phyloP scores from a whole-genome alignment of 2,888 invertebrate genomes.

The Bugula neritina region DNA sequence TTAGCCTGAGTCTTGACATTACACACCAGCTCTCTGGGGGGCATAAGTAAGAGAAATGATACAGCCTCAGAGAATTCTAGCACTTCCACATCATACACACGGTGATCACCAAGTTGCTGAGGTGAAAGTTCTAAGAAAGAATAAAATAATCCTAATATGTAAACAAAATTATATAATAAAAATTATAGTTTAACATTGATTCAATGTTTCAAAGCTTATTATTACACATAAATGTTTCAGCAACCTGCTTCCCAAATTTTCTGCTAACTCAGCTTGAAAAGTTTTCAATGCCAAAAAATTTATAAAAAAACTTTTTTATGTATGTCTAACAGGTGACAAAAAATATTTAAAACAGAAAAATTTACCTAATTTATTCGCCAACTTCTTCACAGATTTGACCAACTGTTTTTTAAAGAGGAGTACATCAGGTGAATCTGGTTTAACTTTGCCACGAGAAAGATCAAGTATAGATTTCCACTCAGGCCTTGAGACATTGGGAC shows the following conservation, averaged over 20 bases:
- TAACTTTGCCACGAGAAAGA: neutral
- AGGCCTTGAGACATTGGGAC: slow-evolving; percentile 94
- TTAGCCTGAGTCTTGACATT: slow-evolving; percentile 60
- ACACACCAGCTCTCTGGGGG: slow-evolving; percentile 85
- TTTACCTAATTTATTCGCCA: slow-evolving; percentile 49
- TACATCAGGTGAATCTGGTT: neutral
- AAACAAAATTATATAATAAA: too few relatives aligned
- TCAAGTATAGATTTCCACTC: slow-evolving; percentile 82
- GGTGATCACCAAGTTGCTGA: slow-evolving; percentile 43
- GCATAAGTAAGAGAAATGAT: slow-evolving; percentile 84
- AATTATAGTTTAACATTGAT: too few relatives aligned
- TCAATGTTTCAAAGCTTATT: neutral
- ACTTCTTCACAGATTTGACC: slow-evolving; percentile 42
- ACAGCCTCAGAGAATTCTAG: slow-evolving; percentile 85
- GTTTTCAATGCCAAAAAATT: too few relatives aligned
- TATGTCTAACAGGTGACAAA: too few relatives aligned
- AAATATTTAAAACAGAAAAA: too few relatives aligned
- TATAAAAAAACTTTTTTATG: too few relatives aligned
- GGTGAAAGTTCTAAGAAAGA: slow-evolving; percentile 39
- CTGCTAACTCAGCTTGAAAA: too few relatives aligned
- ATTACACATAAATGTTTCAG: too few relatives aligned
- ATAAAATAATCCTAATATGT: too few relatives aligned
- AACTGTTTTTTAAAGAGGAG: slow-evolving; percentile 49
- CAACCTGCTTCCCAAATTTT: too few relatives aligned
- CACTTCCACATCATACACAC: slow-evolving; percentile 87